Percentiles rank a stretch among this genome's conserved stretches.
These are phyloP conservation scores for Blera fallax DNA, from an alignment of 2,888 invertebrate genomes.

Conservation along the genomic window DNA sequence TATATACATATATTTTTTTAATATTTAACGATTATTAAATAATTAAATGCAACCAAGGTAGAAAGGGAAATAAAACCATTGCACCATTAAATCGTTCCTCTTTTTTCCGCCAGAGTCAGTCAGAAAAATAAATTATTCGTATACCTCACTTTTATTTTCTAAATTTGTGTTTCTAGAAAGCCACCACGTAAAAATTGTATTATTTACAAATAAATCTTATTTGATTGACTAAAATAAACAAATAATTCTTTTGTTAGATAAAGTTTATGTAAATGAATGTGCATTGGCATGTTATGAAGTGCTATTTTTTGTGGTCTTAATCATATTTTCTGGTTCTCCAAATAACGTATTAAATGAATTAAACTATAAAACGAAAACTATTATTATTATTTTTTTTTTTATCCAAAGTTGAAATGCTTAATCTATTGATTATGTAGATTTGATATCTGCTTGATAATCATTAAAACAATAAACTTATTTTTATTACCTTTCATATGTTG, in stretches of 20 bases:
- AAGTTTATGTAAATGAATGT: slow-evolving; percentile 3
- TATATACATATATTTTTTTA: neutral
- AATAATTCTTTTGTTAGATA: slow-evolving; percentile 14
- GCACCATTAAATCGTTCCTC: slow-evolving; percentile 12
- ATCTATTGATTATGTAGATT: slow-evolving; percentile 54
- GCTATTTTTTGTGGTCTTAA: neutral
- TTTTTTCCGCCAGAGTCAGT: slow-evolving; percentile 9
- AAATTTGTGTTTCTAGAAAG: slow-evolving; percentile 23
- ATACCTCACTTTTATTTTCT: neutral
- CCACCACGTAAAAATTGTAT: slow-evolving; percentile 51
- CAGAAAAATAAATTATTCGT: slow-evolving; percentile 2
- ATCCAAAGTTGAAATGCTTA: neutral
- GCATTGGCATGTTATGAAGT: slow-evolving; percentile 27
- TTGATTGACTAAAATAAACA: neutral
- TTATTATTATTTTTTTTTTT: neutral
- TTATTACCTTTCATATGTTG: neutral
- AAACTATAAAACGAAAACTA: neutral
- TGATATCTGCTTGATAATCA: slow-evolving; percentile 24
- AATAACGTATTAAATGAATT: neutral
- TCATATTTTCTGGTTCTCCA: neutral
- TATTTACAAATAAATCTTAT: slow-evolving; percentile 52
- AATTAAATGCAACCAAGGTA: slow-evolving; percentile 53
- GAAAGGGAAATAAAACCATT: slow-evolving; percentile 23
- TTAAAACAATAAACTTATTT: neutral
- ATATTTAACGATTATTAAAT: neutral